Percentiles rank a stretch among this genome's conserved stretches.
These are phyloP conservation scores for Harpagoxenus sublaevis DNA, from an alignment of 2,888 invertebrate genomes.

Conservation along the genomic window DNA sequence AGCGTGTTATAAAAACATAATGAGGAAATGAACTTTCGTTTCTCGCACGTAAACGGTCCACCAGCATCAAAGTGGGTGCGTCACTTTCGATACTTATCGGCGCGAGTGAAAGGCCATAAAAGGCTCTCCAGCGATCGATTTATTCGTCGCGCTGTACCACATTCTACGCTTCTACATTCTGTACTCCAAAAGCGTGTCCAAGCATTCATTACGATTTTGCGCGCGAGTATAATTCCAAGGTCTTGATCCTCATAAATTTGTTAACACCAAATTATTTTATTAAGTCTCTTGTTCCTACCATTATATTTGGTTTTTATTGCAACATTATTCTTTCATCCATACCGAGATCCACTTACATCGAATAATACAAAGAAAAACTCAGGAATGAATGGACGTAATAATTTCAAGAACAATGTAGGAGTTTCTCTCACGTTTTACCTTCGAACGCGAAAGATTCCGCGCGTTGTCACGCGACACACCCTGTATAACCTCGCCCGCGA, in stretches of 20 bases:
- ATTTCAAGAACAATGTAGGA: not conserved
- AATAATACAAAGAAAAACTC: not conserved
- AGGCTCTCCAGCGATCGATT: slow-evolving; percentile 20
- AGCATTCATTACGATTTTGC: not conserved
- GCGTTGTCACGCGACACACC: not conserved
- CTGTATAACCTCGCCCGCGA: slow-evolving; percentile 14
- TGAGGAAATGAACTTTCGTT: slow-evolving; percentile 14
- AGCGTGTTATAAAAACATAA: not conserved
- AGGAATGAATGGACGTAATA: not conserved
- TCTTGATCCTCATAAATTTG: not conserved
- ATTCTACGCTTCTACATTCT: slow-evolving; percentile 24
- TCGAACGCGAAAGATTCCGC: not conserved
- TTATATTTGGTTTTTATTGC: not conserved
- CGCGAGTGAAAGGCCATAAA: slow-evolving; percentile 28
- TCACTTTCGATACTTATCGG: slow-evolving; percentile 31
- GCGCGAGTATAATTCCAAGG: not conserved
- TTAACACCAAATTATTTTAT: slow-evolving; percentile 2
- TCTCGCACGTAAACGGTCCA: slow-evolving; percentile 24
- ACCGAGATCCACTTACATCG: not conserved
- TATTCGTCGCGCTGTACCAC: slow-evolving; percentile 15
- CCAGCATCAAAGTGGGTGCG: slow-evolving; percentile 21
- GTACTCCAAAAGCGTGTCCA: not conserved
- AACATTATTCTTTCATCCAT: not conserved
- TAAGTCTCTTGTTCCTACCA: not conserved
- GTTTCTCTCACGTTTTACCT: not conserved